phyloP scores from a whole-genome alignment of 2,797 vertebrate species.

The Sandelia bainsii region DNA sequence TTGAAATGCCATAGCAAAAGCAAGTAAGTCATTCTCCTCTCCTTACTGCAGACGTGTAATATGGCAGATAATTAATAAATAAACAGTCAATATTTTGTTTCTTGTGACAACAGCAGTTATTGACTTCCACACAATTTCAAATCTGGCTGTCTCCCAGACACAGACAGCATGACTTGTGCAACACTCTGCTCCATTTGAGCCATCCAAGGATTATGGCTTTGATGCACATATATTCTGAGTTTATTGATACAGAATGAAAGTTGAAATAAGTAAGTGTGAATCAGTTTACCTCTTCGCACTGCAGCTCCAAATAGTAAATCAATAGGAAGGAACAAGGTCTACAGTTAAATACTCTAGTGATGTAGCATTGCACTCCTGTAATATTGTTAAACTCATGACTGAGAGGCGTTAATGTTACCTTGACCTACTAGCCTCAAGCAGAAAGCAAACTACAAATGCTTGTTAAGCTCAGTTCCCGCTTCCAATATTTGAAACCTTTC shows the following conservation, averaged over 20 bases:
- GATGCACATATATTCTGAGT: background rate
- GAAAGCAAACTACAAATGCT: no score
- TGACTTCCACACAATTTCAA: slow-evolving; percentile 35
- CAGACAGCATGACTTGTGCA: slow-evolving; percentile 58
- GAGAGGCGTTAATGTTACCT: no score
- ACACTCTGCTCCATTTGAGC: slow-evolving; percentile 15
- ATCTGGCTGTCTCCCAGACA: slow-evolving; percentile 46
- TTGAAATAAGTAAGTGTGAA: background rate
- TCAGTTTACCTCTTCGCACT: background rate
- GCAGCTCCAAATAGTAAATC: background rate
- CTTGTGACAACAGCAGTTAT: slow-evolving; percentile 47
- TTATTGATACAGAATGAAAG: background rate
- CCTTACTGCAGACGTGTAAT: slow-evolving; percentile 21
- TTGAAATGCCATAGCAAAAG: background rate
- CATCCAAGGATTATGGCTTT: slow-evolving; percentile 42
- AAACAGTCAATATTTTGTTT: slow-evolving; percentile 58
- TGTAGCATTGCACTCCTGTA: background rate
- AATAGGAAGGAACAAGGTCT: background rate
- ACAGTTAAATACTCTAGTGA: background rate
- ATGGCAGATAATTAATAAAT: slow-evolving; percentile 65
- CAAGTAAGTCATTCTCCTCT: background rate
- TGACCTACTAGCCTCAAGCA: no score
- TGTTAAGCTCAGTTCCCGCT: no score
- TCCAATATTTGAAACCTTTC: no score
- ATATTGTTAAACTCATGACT: background rate